Evolutionary conservation across 2,797 vertebrate genomes (phyloP).

Genomic region (Urocyon cinereoargenteus): DNA sequence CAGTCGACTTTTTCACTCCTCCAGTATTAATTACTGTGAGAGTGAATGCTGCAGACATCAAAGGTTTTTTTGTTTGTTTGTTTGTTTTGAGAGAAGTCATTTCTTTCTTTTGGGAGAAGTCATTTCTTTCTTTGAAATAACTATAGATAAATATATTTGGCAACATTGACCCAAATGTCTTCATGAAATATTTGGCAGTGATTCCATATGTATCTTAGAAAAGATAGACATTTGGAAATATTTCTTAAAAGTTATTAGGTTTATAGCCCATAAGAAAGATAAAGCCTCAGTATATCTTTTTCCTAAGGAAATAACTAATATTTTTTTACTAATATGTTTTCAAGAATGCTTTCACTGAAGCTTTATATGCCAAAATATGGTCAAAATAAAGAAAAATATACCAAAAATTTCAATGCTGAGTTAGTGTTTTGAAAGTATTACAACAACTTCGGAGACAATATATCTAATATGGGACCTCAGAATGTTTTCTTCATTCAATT

Average conservation of each 20-base stretch:
- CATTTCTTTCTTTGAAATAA: not conserved
- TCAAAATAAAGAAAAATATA: slow-evolving; percentile 24
- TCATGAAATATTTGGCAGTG: not conserved
- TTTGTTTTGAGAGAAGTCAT: not conserved
- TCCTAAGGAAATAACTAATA: not conserved
- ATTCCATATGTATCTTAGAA: not conserved
- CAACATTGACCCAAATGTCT: not conserved
- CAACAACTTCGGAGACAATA: not conserved
- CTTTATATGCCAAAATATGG: not conserved
- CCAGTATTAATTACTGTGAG: not conserved
- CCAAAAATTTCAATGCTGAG: not conserved
- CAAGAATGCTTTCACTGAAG: not conserved
- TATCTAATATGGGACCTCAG: not conserved
- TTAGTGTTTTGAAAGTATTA: not conserved
- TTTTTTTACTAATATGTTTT: not conserved
- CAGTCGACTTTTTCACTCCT: not conserved
- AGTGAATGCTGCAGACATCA: not conserved
- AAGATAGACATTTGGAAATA: not conserved
- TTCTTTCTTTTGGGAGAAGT: not conserved
- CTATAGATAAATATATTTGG: not conserved
- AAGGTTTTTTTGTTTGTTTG: not conserved
- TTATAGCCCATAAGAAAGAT: not conserved
- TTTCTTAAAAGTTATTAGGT: not conserved
- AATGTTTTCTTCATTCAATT: not conserved
- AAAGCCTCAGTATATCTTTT: not conserved